Base-by-base conservation (phyloP, 2,113 vertebrate genomes). In the Barbus barbus region DNA sequence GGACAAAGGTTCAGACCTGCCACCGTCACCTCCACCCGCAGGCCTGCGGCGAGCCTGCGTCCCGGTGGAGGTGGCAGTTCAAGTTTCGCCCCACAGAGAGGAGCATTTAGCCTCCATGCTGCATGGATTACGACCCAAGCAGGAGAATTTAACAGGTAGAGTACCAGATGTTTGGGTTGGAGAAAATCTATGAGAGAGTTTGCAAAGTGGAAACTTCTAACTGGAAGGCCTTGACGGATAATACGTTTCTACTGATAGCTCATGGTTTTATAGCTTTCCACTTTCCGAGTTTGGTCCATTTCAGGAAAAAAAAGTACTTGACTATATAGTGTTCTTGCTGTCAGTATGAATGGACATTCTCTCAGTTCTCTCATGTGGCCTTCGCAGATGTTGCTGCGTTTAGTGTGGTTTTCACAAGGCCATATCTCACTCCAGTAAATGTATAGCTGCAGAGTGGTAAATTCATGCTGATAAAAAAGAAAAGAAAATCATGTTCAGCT, bases 131-230 rank as follows among this genome's bases (percentile, higher is more conserved):
- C 98, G 96, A 94, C 97, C 96, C 90, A 99, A 98, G 95, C 97
- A 97, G 96, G 98, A 98, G 94, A 96, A 96, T 91, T 96, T 96
- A 94, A 95, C 97, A 99, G 97, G 97, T 99, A 98, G 97, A 96
- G 60, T 6, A n/a, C n/a, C n/a, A n/a, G n/a, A n/a, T n/a, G n/a
- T n/a, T n/a, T n/a, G n/a, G n/a, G n/a, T n/a, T n/a, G n/a, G n/a
- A n/a, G n/a, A n/a, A 7, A 65, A 65, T 9, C 61, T 67, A 4
- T 33, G 71, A 73, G n/a, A 53, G 75, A 36, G 9, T n/a, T 58
- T 22, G 67, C 9, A 2, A 71, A 73, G 38, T 31, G 1, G 26
- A 76, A 56, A 56, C 48, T 56, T 76, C 26, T 33, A 22, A 76
- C 56, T 33, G 24, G 22, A 73, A 38, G 20, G 72, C 73, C 44